These are phyloP conservation scores for Prinia subflava DNA, from an alignment of 2,113 vertebrate genomes.

Conservation along the genomic window DNA sequence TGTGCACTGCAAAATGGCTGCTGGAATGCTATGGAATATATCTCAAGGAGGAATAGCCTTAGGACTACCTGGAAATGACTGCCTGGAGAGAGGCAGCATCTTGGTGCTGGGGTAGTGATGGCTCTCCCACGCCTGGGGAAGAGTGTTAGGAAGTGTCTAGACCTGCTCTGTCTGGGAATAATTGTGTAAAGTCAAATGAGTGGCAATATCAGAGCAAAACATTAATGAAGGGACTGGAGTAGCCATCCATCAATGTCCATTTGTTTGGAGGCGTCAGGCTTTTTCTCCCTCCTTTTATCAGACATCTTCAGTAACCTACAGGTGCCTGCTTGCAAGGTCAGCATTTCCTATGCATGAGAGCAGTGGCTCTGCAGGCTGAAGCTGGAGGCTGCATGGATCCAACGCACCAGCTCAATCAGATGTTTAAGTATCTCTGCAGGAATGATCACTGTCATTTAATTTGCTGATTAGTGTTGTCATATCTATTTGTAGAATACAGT, in stretches of 20 bases:
- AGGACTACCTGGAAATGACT: not conserved
- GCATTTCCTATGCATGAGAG: not conserved
- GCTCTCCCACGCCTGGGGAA: not conserved
- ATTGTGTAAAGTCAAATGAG: not conserved
- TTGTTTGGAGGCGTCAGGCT: not conserved
- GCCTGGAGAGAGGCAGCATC: not conserved
- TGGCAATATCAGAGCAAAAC: not conserved
- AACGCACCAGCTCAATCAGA: not conserved
- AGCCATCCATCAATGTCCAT: not conserved
- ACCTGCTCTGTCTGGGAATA: not conserved
- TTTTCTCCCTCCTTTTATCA: not conserved
- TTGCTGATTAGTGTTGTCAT: slow-evolving; percentile 56
- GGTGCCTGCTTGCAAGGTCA: slow-evolving; percentile 25
- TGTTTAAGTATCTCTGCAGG: slow-evolving; percentile 36
- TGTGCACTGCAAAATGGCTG: not conserved
- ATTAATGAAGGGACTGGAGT: not conserved
- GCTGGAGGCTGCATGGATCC: not conserved
- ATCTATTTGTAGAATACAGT: slow-evolving; percentile 50
- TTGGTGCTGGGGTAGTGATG: not conserved
- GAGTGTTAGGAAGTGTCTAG: not conserved
- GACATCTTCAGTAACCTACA: not conserved
- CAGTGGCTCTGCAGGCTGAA: not conserved
- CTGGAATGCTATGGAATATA: not conserved
- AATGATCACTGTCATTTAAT: slow-evolving; percentile 40
- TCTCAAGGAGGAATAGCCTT: not conserved